Percentiles rank a stretch among this genome's conserved stretches.
Evolutionary conservation across 2,888 invertebrate species (phyloP).

Genomic region (Pardosa pseudoannulata): DNA sequence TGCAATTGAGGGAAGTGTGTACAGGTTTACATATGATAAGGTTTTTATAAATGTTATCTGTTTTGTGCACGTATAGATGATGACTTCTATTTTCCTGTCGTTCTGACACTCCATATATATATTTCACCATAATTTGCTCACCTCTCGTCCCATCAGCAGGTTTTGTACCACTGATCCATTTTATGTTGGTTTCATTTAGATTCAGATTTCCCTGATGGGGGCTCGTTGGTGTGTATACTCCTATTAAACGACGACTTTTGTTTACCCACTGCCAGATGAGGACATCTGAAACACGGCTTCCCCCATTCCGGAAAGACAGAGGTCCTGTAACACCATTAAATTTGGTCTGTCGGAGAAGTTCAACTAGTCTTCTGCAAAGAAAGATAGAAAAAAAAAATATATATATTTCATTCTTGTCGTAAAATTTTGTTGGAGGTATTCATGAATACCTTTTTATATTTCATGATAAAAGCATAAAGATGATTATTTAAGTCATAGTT

Average conservation of each 20-base stretch:
- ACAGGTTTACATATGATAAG: no score
- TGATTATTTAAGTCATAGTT: no score
- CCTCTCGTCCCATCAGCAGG: conserved; percentile 83
- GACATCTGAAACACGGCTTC: conserved; percentile 81
- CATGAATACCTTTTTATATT: no score
- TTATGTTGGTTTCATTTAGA: conserved; percentile 81
- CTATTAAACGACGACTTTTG: conserved; percentile 76
- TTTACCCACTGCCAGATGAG: conserved; percentile 78
- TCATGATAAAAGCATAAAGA: no score
- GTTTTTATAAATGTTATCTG: no score
- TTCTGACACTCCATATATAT: no score
- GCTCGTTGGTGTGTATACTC: conserved; percentile 76
- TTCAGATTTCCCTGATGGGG: conserved; percentile 76
- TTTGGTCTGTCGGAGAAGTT: conserved; percentile 83
- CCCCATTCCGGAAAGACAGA: conserved; percentile 83
- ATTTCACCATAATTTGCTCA: conserved; percentile 39
- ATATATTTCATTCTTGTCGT: background rate
- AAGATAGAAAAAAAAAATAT: conserved; percentile 13
- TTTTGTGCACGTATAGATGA: no score
- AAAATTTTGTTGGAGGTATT: no score
- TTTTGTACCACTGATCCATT: conserved; percentile 82
- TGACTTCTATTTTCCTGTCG: no score
- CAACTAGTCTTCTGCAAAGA: conserved; percentile 81
- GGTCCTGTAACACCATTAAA: conserved; percentile 86
- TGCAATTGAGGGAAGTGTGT: no score